A percentile compares a stretch with the other conserved stretches of the same genome.
Evolutionary conservation across 2,888 invertebrate species (phyloP).

Genomic region (Papilio demoleus): DNA sequence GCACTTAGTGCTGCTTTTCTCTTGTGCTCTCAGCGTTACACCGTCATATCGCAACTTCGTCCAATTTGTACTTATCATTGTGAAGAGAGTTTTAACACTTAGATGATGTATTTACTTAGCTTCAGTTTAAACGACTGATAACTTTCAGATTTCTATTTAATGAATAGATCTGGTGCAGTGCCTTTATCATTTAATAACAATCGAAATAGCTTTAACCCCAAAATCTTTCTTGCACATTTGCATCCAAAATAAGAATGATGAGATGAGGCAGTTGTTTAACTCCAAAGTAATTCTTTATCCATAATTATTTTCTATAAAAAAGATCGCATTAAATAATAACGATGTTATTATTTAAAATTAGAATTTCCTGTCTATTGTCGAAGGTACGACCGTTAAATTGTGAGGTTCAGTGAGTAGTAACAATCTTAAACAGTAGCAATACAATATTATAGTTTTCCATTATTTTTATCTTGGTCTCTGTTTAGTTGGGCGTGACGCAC

Average conservation of each 20-base stretch:
- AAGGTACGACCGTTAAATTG: conserved; percentile 1
- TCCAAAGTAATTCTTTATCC: no score
- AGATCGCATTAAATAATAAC: not conserved
- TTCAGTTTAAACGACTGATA: not conserved
- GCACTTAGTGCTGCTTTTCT: conserved; percentile 55
- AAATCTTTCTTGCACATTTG: no score
- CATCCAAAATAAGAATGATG: no score
- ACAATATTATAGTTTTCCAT: conserved; percentile 48
- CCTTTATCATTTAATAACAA: no score
- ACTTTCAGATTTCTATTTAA: not conserved
- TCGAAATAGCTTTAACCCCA: no score
- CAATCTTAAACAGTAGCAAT: conserved; percentile 24
- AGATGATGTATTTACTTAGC: not conserved
- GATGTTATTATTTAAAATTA: not conserved
- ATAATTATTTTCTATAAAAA: no score
- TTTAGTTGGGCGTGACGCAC: conserved; percentile 75
- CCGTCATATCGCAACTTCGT: not conserved
- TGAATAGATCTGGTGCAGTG: not conserved
- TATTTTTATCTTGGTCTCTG: conserved; percentile 65
- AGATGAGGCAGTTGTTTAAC: no score
- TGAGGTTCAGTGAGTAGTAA: conserved; percentile 10
- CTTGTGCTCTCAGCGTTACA: conserved; percentile 8
- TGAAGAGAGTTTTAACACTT: conserved; percentile 1
- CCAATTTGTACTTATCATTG: not conserved
- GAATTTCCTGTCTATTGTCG: not conserved